Percentiles rank a stretch among this genome's conserved stretches.
Evolutionary conservation across 1,140 invertebrate genomes (phyloP).

Genomic region (Drosophila nasuta): DNA sequence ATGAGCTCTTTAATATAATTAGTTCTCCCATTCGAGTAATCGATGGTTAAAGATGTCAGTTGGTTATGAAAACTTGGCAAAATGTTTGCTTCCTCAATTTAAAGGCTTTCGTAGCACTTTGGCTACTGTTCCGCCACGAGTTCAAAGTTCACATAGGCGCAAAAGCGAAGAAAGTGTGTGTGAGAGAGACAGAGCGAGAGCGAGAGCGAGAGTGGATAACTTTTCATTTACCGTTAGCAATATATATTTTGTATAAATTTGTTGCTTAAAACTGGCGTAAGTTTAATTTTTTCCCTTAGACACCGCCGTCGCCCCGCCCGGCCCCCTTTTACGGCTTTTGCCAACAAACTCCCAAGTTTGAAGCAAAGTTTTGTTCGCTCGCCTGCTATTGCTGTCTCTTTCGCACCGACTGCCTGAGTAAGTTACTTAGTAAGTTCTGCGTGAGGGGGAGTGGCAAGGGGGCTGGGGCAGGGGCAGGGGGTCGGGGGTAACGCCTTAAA

Average conservation of each 20-base stretch:
- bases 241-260: slow-evolving; percentile 44
- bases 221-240: slow-evolving; percentile 22
- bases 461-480: too few species aligned
- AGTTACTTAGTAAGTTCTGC: slow-evolving; percentile 40
- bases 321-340: not conserved
- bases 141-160: slow-evolving; percentile 46
- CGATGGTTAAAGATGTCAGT: not conserved
- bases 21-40: not conserved
- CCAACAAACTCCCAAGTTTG: slow-evolving; percentile 28
- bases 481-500: slow-evolving; percentile 29
- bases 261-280: slow-evolving; percentile 51
- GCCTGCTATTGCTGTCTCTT: not conserved
- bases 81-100: not conserved
- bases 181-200: not conserved
- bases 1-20: too few species aligned
- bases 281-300: slow-evolving; percentile 40
- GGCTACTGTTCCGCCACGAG: not conserved
- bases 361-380: slow-evolving; percentile 29
- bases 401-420: slow-evolving; percentile 15
- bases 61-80: not conserved
- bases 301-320: too few species aligned
- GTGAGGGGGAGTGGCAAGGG: not conserved
- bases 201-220: not conserved
- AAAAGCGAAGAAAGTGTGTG: not conserved
- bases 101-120: not conserved